These are phyloP conservation scores for Sardina pilchardus DNA, from an alignment of 2,113 vertebrate genomes.

Conservation along the genomic window DNA sequence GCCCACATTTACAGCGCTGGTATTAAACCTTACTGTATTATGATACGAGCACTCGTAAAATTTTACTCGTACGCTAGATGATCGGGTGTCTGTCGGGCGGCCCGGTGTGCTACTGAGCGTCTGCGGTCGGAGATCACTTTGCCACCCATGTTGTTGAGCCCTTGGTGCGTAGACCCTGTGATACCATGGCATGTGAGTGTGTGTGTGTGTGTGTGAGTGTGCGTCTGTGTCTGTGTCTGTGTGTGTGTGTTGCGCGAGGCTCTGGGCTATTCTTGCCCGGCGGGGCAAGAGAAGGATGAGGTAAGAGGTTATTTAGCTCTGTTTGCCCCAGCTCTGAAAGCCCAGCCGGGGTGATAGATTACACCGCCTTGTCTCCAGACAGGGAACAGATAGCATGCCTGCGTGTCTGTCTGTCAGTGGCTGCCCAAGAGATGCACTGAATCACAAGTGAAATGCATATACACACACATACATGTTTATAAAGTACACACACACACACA, in stretches of 20 bases:
- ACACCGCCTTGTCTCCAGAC: background rate
- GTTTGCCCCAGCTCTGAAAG: constrained; percentile 29
- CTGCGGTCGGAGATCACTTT: constrained; percentile 14
- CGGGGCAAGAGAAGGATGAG: constrained; percentile 53
- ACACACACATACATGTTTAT: too few relatives aligned
- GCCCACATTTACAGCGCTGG: background rate
- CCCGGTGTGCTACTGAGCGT: constrained; percentile 2
- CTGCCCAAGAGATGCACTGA: background rate
- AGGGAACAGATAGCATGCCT: constrained; percentile 37
- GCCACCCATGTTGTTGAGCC: constrained; percentile 22
- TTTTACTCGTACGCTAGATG: constrained; percentile 23
- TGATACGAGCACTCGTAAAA: constrained; percentile 23
- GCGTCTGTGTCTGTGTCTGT: background rate
- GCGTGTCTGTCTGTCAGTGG: constrained; percentile 5
- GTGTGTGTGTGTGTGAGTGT: constrained; percentile 2
- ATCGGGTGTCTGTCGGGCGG: constrained; percentile 15
- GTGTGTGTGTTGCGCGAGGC: background rate
- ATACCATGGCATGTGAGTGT: background rate
- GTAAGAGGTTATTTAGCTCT: constrained; percentile 68
- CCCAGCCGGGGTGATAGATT: constrained; percentile 11
- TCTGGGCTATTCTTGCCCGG: constrained; percentile 67
- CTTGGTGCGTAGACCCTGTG: background rate
- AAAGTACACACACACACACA: background rate
- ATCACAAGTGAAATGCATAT: background rate
- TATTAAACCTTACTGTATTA: constrained; percentile 11